Conservation (phyloP, 2,113 vertebrate genomes). For the Hypomesus transpacificus region DNA sequence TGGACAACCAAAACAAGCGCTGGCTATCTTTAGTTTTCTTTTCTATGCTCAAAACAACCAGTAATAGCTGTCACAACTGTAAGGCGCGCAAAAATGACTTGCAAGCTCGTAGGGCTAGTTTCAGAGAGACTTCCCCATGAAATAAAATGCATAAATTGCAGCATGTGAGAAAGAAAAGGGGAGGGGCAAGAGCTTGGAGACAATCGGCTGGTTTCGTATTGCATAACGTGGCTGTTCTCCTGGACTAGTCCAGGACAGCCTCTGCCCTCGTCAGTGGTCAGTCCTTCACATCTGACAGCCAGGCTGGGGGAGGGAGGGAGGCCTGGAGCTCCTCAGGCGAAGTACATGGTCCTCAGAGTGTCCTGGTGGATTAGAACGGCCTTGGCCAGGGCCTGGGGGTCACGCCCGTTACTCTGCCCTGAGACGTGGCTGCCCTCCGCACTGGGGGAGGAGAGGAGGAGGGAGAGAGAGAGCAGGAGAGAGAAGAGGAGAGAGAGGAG, state of each 20-base stretch:
- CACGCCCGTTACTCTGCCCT: conserved; percentile 74
- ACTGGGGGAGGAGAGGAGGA: conserved; percentile 32
- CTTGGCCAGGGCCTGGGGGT: conserved; percentile 70
- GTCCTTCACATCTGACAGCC: conserved; percentile 63
- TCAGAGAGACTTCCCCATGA: conserved; percentile 14
- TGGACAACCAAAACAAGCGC: no score
- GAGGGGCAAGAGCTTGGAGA: conserved; percentile 62
- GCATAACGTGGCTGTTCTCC: conserved; percentile 81
- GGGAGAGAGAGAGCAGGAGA: neutral
- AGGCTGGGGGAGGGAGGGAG: conserved; percentile 56
- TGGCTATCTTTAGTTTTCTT: no score
- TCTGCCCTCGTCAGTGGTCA: conserved; percentile 7
- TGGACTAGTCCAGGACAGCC: conserved; percentile 8
- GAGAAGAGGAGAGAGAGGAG: neutral
- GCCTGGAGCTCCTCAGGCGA: conserved; percentile 58
- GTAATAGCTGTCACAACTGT: conserved; percentile 17
- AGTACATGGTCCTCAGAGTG: conserved; percentile 77
- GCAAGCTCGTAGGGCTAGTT: conserved; percentile 18
- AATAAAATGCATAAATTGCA: conserved; percentile 23
- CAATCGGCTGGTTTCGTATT: conserved; percentile 89
- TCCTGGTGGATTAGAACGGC: conserved; percentile 76
- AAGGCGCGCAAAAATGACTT: conserved; percentile 17
- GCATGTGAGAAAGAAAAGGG: conserved; percentile 11
- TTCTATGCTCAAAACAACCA: no score
- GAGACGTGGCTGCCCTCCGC: conserved; percentile 76